phyloP scores from a whole-genome alignment of 1,140 invertebrate genomes.

The Heliconius congener region DNA sequence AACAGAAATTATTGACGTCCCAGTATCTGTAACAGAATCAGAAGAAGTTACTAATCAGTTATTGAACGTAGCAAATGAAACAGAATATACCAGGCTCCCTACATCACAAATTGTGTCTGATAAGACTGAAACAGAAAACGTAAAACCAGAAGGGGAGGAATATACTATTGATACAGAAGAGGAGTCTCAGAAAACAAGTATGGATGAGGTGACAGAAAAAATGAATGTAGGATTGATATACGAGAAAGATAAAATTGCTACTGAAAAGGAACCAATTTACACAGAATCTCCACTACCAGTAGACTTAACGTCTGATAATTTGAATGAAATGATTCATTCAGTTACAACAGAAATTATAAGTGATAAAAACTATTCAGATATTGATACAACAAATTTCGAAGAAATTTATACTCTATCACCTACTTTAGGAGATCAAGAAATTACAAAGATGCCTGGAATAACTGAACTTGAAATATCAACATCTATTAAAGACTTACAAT shows the following conservation, averaged over 20 bases:
- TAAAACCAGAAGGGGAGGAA: not conserved
- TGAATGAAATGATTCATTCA: constrained; percentile 3
- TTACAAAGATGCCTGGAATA: not conserved
- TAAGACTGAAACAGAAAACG: not conserved
- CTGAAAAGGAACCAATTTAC: constrained; percentile 20
- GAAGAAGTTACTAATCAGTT: constrained; percentile 38
- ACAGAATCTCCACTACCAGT: constrained; percentile 20
- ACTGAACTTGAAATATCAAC: not conserved
- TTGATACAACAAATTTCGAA: not conserved
- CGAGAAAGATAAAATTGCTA: constrained; percentile 15
- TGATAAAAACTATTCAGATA: not conserved
- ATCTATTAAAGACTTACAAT: not conserved
- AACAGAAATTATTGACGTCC: not conserved
- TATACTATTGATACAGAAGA: not conserved
- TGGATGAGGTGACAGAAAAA: constrained; percentile 17
- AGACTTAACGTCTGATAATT: constrained; percentile 3
- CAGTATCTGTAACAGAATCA: constrained; percentile 13
- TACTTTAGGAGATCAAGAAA: not conserved
- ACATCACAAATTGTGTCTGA: not conserved
- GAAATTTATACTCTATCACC: not conserved
- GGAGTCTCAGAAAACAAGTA: not conserved
- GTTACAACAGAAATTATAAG: not conserved
- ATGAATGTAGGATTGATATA: not conserved
- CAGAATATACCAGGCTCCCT: not conserved
- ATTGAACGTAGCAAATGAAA: not conserved